Evolutionary conservation across 2,113 vertebrate species (phyloP).

Genomic region (Eulacestoma nigropectus): DNA sequence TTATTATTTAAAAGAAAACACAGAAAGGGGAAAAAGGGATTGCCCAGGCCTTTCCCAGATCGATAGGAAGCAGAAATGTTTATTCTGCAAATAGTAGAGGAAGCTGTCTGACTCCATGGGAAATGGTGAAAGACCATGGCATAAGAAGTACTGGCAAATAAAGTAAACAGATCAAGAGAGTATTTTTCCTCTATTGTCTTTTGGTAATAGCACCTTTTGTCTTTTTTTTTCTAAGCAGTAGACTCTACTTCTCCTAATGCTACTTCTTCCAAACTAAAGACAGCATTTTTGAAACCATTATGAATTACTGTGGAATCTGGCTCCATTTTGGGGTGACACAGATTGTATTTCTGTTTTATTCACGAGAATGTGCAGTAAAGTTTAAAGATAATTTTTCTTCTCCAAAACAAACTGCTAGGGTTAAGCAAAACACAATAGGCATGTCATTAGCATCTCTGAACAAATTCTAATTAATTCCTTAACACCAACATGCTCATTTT

Average conservation of each 20-base stretch:
- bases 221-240: neutral
- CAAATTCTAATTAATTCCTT: neutral
- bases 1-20: neutral
- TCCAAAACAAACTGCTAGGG: neutral
- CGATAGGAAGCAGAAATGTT: neutral
- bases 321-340: neutral
- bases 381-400: neutral
- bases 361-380: neutral
- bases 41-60: neutral
- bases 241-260: neutral
- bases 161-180: neutral
- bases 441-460: neutral
- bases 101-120: neutral
- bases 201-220: neutral
- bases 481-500: neutral
- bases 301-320: neutral
- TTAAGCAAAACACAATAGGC: neutral
- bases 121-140: neutral
- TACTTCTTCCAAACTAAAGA: neutral
- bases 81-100: neutral
- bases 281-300: neutral
- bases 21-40: neutral
- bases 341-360: neutral
- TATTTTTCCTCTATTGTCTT: neutral
- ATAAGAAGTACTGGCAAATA: neutral